Evolutionary conservation across 2,113 vertebrate species (phyloP).

Genomic region (Lutjanus erythropterus): DNA sequence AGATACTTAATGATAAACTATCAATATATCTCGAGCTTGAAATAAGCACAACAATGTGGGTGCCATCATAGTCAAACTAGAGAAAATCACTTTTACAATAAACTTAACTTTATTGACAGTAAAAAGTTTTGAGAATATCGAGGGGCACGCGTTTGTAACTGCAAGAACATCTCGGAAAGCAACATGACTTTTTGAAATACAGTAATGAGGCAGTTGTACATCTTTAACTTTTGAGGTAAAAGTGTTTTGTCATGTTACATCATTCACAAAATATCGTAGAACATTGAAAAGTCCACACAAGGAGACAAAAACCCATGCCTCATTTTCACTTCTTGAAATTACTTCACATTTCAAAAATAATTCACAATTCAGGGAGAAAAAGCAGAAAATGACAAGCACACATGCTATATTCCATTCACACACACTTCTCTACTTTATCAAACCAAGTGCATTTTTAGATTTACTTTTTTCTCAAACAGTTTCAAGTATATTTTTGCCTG

Average conservation of each 20-base stretch:
- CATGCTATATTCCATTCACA: slow-evolving; percentile 83
- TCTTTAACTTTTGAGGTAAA: slow-evolving; percentile 88
- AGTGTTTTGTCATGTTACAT: slow-evolving; percentile 86
- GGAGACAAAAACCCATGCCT: slow-evolving; percentile 83
- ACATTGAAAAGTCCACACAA: slow-evolving; percentile 80
- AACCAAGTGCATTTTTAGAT: slow-evolving; percentile 84
- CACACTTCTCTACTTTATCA: slow-evolving; percentile 76
- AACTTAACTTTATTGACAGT: slow-evolving; percentile 88
- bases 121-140: slow-evolving; percentile 86
- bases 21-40: neutral
- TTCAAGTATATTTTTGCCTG: slow-evolving; percentile 84
- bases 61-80: slow-evolving; percentile 23
- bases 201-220: slow-evolving; percentile 87
- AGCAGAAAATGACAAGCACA: slow-evolving; percentile 84
- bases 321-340: slow-evolving; percentile 74
- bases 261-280: slow-evolving; percentile 85
- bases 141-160: slow-evolving; percentile 82
- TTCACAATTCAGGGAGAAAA: slow-evolving; percentile 84
- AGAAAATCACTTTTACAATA: slow-evolving; percentile 79
- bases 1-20: neutral
- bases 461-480: slow-evolving; percentile 75
- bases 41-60: neutral
- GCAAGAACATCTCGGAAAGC: slow-evolving; percentile 84
- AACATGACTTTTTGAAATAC: slow-evolving; percentile 83
- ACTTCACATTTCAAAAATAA: slow-evolving; percentile 79